Evolutionary conservation across 2,888 invertebrate species (phyloP).

Genomic region (Norana najaformis): DNA sequence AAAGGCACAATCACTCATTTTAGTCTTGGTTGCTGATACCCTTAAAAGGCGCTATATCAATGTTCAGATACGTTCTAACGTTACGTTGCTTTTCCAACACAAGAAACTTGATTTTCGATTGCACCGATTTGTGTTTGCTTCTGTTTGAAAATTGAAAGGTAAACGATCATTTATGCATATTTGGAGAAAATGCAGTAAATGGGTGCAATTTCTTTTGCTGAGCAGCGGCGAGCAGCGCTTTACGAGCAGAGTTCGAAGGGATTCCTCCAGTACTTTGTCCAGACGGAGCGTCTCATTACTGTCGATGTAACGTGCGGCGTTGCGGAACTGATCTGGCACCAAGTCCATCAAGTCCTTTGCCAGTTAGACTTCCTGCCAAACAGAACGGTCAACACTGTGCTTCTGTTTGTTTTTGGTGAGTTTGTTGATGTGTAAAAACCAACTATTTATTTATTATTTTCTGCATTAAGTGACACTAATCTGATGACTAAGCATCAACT

Average conservation of each 20-base stretch:
- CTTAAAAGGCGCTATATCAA: too few relatives aligned
- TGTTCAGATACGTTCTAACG: too few relatives aligned
- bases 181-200: background rate
- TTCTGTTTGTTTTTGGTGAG: constrained; percentile 58
- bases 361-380: constrained; percentile 49
- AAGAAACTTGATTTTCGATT: background rate
- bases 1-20: too few relatives aligned
- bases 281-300: constrained; percentile 52
- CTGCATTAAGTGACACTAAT: too few relatives aligned
- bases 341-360: constrained; percentile 53
- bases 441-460: too few relatives aligned
- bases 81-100: background rate
- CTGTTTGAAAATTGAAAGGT: background rate
- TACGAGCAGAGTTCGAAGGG: constrained; percentile 53
- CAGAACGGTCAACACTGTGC: constrained; percentile 52
- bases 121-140: background rate
- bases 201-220: background rate
- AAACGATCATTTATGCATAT: background rate
- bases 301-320: constrained; percentile 55
- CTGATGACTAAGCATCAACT: too few relatives aligned
- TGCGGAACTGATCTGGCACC: constrained; percentile 53
- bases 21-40: too few relatives aligned
- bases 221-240: constrained; percentile 54
- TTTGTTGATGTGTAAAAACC: background rate
- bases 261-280: constrained; percentile 54